Base-by-base conservation (phyloP, 2,113 vertebrate species). In the Amphiprion percula region DNA sequence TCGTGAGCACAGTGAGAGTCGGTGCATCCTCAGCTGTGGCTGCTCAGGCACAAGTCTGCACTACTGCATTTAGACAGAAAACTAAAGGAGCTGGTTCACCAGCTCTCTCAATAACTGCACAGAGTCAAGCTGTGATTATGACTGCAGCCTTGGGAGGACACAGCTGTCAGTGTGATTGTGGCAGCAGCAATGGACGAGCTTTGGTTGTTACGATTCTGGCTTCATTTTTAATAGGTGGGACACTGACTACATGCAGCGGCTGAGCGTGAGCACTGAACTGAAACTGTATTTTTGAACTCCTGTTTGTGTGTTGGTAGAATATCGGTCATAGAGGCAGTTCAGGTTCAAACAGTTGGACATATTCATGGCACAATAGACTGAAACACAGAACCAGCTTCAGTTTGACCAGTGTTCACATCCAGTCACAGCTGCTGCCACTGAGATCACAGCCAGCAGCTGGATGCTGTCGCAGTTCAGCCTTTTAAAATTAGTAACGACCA, bases 61-160 rank as follows among this genome's bases (percentile, higher is more conserved):
- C 8, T 9, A n/a, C n/a, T 23, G 2, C 37, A 46, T 6, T n/a
- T 30, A 47, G 17, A 56, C 21, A 19, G 28, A 67, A 50, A 50
- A 52, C 49, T 3, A 52, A 19, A 21, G 19, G 49, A 52, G 49
- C 17, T 7, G 49, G 17, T 21, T 52, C 26, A 75, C 62, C 12
- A 67, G 44, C 28, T 59, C 53, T 66, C 8, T 66, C 52, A 17
- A 41, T 58, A 54, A 66, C 54, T n/a, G 2, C 53, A 68, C 63
- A 50, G 52, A 26, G 52, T 71, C 60, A 11, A 52, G 14, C 53
- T 17, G 52, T 82, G 59, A 70, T 82, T 58, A 52, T 41, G 74
- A 60, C 46, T 54, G 37, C 64, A 77, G 67, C 49, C 50, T 64
- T 56, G 53, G 23, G 72, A 62, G 64, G 66, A 59, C 66, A 58